Base-by-base conservation (phyloP, 2,888 invertebrate species). In the Allacma fusca region DNA sequence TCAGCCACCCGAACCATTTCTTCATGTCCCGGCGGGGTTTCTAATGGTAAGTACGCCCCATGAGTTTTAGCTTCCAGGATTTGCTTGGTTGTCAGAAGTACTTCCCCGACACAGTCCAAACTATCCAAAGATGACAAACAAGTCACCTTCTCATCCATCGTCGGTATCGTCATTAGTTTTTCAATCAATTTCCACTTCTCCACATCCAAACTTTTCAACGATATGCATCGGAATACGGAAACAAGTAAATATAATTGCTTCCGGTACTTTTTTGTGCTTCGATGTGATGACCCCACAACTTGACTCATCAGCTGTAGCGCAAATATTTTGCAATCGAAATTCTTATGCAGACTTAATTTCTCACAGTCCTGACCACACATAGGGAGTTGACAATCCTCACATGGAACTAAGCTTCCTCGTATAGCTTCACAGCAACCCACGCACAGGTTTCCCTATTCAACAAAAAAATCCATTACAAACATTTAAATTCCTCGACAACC, bases 1-100 rank as follows among this genome's bases (percentile, higher is more conserved):
- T 73, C 73, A 19, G 34, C 62, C 0, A 73, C 62, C 19, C 19
- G 2, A 62, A 73, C 73, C 73, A 73, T 73, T n/a, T 73, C 34
- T 19, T 29, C 59, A 73, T 73, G 73, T 16, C 62, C 73, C 2
- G 59, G 73, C 28, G 59, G 73, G n/a, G 13, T 40, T 29, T 28
- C 5, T 21, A 73, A 34, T n/a, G 28, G 21, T n/a, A 59, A 29
- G 34, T 73, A 73, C 1, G 0, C n/a, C n/a, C 73, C 73, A 21
- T 26, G 73, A 16, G 2, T 1, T 16, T 62, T 29, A 19, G 59
- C 12, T 19, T 64, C 29, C 19, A 73, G 21, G 19, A 73, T 28
- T 62, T 73, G 73, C 24, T 73, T 73, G 13, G 73, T 62, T 7
- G 73, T 62, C 29, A 73, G 21, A 19, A 73, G 23, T 28, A 73